These are phyloP conservation scores for Scaptodrosophila latifasciaeformis DNA, from an alignment of 2,888 invertebrate species.

Conservation along the genomic window DNA sequence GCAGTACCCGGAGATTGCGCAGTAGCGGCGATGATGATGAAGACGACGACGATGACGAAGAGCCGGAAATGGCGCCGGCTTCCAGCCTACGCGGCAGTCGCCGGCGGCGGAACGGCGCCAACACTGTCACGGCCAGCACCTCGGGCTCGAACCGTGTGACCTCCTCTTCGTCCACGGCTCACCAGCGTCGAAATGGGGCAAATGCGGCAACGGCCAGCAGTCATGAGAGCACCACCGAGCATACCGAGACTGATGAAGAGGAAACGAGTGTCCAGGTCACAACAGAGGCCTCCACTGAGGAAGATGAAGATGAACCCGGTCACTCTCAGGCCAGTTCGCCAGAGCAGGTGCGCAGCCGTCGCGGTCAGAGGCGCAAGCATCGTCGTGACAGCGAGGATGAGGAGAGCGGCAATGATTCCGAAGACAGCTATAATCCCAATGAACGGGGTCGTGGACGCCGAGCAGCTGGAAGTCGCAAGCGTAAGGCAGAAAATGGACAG, in stretches of 20 bases:
- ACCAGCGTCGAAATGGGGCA: constrained; percentile 42
- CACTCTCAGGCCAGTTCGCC: constrained; percentile 45
- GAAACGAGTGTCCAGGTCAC: constrained; percentile 42
- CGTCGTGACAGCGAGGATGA: constrained; percentile 60
- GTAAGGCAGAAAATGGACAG: constrained; percentile 28
- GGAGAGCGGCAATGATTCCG: constrained; percentile 78
- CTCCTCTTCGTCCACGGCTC: constrained; percentile 65
- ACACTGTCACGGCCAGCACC: constrained; percentile 36
- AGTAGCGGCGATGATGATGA: constrained; percentile 72
- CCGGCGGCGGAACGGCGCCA: constrained; percentile 46
- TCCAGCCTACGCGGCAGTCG: constrained; percentile 44
- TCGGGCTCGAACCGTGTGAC: constrained; percentile 73
- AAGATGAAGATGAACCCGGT: constrained; percentile 54
- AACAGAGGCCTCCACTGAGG: constrained; percentile 51
- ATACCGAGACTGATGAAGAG: constrained; percentile 49
- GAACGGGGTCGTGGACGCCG: constrained; percentile 52
- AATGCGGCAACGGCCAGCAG: constrained; percentile 26
- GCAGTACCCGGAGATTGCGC: constrained; percentile 43
- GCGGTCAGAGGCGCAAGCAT: constrained; percentile 36
- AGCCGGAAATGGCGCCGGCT: constrained; percentile 33
- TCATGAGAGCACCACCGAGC: constrained; percentile 50
- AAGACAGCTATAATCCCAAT: constrained; percentile 77
- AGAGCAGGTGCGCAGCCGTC: constrained; percentile 39
- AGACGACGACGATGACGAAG: constrained; percentile 68
- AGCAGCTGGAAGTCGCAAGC: constrained; percentile 32